Evolutionary conservation across 2,797 vertebrate genomes (phyloP).

Genomic region (Chaunax sp.): DNA sequence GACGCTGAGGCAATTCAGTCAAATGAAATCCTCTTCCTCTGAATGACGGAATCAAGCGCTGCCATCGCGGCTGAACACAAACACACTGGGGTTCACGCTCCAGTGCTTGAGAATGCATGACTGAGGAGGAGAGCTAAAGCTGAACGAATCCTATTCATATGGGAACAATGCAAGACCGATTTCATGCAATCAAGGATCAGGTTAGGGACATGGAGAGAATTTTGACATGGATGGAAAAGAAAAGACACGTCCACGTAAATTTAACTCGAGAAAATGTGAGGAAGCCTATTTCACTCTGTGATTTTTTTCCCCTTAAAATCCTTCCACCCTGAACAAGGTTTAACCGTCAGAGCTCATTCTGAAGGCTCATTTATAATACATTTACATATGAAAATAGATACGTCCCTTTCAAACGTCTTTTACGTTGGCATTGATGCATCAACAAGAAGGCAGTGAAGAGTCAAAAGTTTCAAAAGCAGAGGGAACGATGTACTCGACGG

Average conservation of each 20-base stretch:
- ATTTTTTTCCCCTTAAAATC: too few species aligned
- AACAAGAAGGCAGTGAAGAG: too few species aligned
- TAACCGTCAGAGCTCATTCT: too few species aligned
- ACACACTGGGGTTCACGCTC: not conserved
- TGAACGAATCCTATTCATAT: constrained; percentile 7
- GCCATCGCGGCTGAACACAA: not conserved
- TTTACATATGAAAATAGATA: too few species aligned
- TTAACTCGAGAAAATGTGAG: too few species aligned
- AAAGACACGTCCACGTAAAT: too few species aligned
- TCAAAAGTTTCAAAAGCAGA: too few species aligned
- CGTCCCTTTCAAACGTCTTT: too few species aligned
- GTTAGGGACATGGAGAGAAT: not conserved
- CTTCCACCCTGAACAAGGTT: not conserved
- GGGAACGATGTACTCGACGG: too few species aligned
- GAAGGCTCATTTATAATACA: too few species aligned
- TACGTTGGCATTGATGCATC: too few species aligned
- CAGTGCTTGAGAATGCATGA: not conserved
- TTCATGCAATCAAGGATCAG: not conserved
- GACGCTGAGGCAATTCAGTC: constrained; percentile 33
- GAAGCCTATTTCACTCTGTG: too few species aligned
- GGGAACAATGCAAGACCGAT: constrained; percentile 1
- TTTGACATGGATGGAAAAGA: not conserved
- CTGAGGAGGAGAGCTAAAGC: not conserved
- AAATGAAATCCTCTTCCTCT: constrained; percentile 47
- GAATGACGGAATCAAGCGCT: constrained; percentile 20